A percentile compares a stretch with the other conserved stretches of the same genome.
phyloP scores from a whole-genome alignment of 2,113 vertebrate genomes.

The Laticauda colubrina region DNA sequence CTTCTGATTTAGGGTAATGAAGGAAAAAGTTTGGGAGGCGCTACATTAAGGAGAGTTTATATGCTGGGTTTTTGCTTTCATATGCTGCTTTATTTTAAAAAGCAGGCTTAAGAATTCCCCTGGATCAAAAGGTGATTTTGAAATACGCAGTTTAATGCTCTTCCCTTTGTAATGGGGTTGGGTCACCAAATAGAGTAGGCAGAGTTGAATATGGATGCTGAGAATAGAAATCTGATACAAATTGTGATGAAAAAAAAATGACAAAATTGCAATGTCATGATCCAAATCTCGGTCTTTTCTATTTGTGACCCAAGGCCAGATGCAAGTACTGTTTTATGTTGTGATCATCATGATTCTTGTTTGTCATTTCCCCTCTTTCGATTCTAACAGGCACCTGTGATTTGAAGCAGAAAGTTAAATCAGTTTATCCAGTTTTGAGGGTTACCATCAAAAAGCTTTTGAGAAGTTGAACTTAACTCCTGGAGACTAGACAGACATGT shows the following conservation, averaged over 20 bases:
- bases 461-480: neutral
- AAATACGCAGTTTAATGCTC: neutral
- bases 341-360: neutral
- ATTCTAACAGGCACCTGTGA: neutral
- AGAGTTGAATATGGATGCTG: neutral
- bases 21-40: neutral
- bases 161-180: neutral
- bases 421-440: neutral
- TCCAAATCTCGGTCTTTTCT: neutral
- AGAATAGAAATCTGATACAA: neutral
- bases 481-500: neutral
- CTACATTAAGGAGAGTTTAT: neutral
- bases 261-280: neutral
- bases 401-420: neutral
- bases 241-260: neutral
- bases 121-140: neutral
- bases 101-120: neutral
- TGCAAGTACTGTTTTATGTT: neutral
- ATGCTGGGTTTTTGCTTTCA: neutral
- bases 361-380: neutral
- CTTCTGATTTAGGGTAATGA: neutral
- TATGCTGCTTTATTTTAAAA: neutral
- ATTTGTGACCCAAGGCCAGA: neutral
- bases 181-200: neutral
- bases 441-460: neutral